These are phyloP conservation scores for Elachura formosa DNA, from an alignment of 2,113 vertebrate genomes.

Conservation along the genomic window DNA sequence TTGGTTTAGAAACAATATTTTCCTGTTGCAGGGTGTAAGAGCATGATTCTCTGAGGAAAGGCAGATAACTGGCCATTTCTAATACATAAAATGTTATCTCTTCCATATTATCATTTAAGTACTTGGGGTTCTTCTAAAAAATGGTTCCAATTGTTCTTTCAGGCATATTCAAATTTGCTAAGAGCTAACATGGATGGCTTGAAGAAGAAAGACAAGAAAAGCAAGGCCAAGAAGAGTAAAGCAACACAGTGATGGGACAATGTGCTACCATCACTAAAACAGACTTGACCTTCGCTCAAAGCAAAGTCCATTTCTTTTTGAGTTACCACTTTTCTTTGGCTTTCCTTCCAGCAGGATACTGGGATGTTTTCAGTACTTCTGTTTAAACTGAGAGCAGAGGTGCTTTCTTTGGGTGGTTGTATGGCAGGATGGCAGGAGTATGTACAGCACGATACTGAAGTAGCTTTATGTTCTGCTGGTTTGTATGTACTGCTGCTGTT, in stretches of 20 bases:
- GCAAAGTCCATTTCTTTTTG: constrained; percentile 47
- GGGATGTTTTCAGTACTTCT: not conserved
- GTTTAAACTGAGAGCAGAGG: not conserved
- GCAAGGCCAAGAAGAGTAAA: constrained; percentile 97
- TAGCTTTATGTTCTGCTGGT: not conserved
- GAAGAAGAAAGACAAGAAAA: constrained; percentile 99
- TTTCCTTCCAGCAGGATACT: constrained; percentile 40
- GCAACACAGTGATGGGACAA: constrained; percentile 83
- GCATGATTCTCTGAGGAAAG: not conserved
- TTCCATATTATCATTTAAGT: not conserved
- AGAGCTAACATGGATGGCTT: constrained; percentile 98
- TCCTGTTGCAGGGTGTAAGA: not conserved
- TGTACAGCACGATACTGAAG: not conserved
- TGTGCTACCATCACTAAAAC: not conserved
- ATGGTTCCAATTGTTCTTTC: constrained; percentile 25
- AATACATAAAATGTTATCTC: not conserved
- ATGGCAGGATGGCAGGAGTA: not conserved
- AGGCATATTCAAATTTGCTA: constrained; percentile 96
- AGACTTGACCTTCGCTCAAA: constrained; percentile 24
- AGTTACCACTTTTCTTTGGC: constrained; percentile 27
- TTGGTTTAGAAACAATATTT: not conserved
- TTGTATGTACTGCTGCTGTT: not conserved
- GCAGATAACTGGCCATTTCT: not conserved
- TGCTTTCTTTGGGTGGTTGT: not conserved
- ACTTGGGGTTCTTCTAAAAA: not conserved